phyloP scores from a whole-genome alignment of 1,140 invertebrate species.

The Aphis gossypii region DNA sequence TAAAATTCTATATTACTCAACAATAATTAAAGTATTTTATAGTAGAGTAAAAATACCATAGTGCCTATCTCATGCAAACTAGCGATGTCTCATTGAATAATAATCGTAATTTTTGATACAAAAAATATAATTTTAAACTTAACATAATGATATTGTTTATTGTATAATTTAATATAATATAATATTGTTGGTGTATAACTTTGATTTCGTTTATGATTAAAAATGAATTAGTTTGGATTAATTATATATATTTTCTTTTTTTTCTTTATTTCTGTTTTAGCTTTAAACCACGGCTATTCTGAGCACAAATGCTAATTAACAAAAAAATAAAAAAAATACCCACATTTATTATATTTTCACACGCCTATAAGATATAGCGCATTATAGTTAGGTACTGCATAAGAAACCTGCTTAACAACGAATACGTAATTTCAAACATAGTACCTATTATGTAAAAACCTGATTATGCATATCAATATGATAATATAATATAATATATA shows the following conservation, averaged over 20 bases:
- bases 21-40: not conserved
- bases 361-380: not conserved
- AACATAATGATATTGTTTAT: not conserved
- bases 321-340: not conserved
- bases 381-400: not conserved
- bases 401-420: constrained; percentile 36
- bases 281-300: not conserved
- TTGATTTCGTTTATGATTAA: not conserved
- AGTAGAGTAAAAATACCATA: not conserved
- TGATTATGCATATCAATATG: not conserved
- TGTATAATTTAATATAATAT: not conserved
- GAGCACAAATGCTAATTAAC: constrained; percentile 4
- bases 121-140: not conserved
- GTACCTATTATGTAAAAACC: constrained; percentile 9
- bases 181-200: not conserved
- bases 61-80: not conserved
- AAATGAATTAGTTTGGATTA: not conserved
- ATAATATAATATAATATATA: constrained; percentile 17
- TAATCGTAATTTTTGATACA: not conserved
- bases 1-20: not conserved
- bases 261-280: not conserved
- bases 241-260: not conserved
- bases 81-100: not conserved
- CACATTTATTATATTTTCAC: constrained; percentile 10
- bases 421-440: constrained; percentile 4